Evolutionary conservation across 2,888 invertebrate genomes (phyloP), one percentile per base, ranked within the genome.

Genomic region (Desoria tigrina): DNA sequence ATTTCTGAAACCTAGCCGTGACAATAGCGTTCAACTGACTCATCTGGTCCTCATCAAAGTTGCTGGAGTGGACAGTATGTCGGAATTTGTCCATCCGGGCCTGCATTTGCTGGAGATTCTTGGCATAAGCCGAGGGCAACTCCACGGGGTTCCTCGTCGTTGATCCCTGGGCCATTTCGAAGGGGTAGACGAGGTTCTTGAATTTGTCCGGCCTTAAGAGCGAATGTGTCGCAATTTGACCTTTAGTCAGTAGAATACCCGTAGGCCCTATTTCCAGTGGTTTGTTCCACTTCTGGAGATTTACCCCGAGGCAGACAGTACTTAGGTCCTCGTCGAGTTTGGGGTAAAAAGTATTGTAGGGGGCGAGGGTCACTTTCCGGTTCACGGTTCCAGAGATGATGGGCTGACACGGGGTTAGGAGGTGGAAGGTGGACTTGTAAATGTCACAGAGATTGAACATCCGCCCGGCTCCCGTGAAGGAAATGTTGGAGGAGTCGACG

Each of bases 281-380:
- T 3, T 55, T 53, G 37, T 63, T 63, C 66, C 68, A 68, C 27
- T 66, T 64, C 32, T 66, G 68, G 7, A 68, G 32, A 28, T 58
- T 59, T 2, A 65, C 9, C 2, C 57, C 57, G 6, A 71, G 55
- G 7, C 58, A 59, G 0, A 60, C 69, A 18, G 11, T 42, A 28
- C 56, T 45, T 54, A 73, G 42, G 23, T 73, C 50, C 1, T 37
- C 37, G 2, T 24, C 28, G 6, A 73, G 32, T 4, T 28, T 42
- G 1, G 70, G 64, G 49, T 73, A 73, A 18, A 32, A 58, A 7
- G 70, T 67, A 42, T 73, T 71, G 27, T 71, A 73, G 1, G 73
- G 73, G 0, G 57, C 61, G 1, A 73, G 51, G 1, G 16, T 3
- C 18, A 73, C 57, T 55, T 64, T 60, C 11, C 61, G 61, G 39